Evolutionary conservation across 2,888 invertebrate genomes (phyloP).

Genomic region (Tribolium freemani): DNA sequence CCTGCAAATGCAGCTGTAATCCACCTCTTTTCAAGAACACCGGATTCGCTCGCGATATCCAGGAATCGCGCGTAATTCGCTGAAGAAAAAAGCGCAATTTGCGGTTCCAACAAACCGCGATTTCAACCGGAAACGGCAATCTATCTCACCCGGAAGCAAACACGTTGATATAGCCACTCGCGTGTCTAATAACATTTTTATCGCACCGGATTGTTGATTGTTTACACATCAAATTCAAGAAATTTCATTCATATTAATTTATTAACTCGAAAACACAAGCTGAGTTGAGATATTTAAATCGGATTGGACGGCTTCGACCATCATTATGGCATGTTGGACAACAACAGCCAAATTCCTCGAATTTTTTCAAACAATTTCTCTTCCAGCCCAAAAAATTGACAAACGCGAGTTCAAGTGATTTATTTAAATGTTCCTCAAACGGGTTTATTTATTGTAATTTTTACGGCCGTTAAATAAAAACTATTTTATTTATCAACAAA

Average conservation of each 20-base stretch:
- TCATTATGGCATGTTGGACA: slow-evolving; percentile 38
- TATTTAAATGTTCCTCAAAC: slow-evolving; percentile 11
- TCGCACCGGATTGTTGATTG: slow-evolving; percentile 46
- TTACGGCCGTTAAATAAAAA: slow-evolving; percentile 17
- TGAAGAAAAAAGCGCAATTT: slow-evolving; percentile 30
- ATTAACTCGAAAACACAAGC: neutral
- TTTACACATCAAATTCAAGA: neutral
- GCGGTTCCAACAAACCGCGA: slow-evolving; percentile 38
- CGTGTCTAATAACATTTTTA: slow-evolving; percentile 45
- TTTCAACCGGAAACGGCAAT: slow-evolving; percentile 49
- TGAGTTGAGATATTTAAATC: slow-evolving; percentile 21
- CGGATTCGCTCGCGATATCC: neutral
- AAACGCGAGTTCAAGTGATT: neutral
- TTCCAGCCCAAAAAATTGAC: neutral
- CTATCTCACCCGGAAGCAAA: slow-evolving; percentile 50
- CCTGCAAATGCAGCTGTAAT: too few relatives aligned
- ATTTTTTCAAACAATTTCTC: slow-evolving; percentile 28
- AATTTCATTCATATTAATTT: slow-evolving; percentile 1
- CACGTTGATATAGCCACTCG: slow-evolving; percentile 46
- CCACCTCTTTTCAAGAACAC: neutral
- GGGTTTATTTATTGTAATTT: slow-evolving; percentile 25
- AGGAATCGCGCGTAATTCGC: slow-evolving; percentile 9
- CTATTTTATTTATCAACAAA: slow-evolving; percentile 25
- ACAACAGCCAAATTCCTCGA: slow-evolving; percentile 24
- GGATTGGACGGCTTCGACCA: slow-evolving; percentile 29